A percentile compares a stretch with the other conserved stretches of the same genome.
Conservation (phyloP, 2,888 invertebrate genomes). For the Microctonus aethiopoides region DNA sequence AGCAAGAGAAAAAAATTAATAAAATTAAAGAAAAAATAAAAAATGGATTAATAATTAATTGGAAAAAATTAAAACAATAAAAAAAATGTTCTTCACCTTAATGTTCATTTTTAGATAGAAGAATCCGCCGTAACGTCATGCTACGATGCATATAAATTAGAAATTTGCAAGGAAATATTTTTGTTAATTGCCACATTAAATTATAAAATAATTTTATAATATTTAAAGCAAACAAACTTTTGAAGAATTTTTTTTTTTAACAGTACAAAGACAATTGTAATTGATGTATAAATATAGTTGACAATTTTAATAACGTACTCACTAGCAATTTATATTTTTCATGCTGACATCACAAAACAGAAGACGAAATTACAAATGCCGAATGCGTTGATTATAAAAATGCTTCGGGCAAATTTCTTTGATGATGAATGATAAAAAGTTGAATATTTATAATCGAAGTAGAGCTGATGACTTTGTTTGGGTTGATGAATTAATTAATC, state of each 20-base stretch:
- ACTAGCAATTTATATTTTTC: constrained; percentile 23
- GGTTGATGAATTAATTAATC: neutral
- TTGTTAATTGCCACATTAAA: constrained; percentile 5
- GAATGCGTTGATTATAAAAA: neutral
- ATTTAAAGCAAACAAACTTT: neutral
- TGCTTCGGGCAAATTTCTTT: neutral
- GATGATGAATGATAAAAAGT: constrained; percentile 25
- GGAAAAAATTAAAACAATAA: constrained; percentile 19
- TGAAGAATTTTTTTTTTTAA: constrained; percentile 47
- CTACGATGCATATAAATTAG: constrained; percentile 22
- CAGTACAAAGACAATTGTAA: constrained; percentile 41
- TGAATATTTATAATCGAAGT: constrained; percentile 1
- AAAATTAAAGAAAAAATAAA: neutral
- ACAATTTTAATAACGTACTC: constrained; percentile 47
- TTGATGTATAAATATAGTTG: neutral
- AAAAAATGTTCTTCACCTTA: neutral
- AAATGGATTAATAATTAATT: too few species aligned
- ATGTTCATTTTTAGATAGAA: neutral
- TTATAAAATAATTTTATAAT: neutral
- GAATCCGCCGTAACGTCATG: constrained; percentile 26
- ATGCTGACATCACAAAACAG: constrained; percentile 43
- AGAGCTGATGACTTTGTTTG: neutral
- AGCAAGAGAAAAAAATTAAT: constrained; percentile 20
- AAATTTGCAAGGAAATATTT: constrained; percentile 15
- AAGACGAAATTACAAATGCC: constrained; percentile 13